Evolutionary conservation across 2,113 vertebrate genomes (phyloP), one percentile per base, ranked within the genome.

Genomic region (Sylvietta virens): DNA sequence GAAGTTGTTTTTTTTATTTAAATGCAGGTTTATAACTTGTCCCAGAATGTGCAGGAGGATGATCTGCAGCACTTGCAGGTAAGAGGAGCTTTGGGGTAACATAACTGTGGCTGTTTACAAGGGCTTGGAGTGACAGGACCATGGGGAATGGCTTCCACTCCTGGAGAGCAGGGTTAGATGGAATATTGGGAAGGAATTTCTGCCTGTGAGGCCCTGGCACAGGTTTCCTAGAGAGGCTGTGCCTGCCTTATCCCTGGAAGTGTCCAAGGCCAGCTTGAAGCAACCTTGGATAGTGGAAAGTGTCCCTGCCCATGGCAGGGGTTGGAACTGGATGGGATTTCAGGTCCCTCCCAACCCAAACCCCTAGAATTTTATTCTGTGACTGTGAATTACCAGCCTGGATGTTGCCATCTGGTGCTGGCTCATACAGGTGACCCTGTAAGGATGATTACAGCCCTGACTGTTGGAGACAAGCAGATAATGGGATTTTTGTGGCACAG

Each of bases 51-150:
- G 69, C 98, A 99, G 84, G 99, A 99, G 85, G 99, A 99, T 79
- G 99, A 99, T 95, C 98, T 99, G 65, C 99, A 99, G 95, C 99
- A 99, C 92, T 78, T 99, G 79, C 99, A 99, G 98, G 99, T 99
- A 95, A 92, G 94, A 70, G 64, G 19, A 69, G 31, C 18, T 76
- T 58, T 0, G 3, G n/a, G n/a, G 17, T 82, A 3, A 60, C n/a
- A 16, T 13, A 13, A 42, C 0, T 33, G 30, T 53, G 53, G 7
- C 30, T 35, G 0, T 74, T 67, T 15, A 47, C 40, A 23, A 22
- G 17, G 48, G 24, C 11, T 11, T 82, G 45, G 47, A 24, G 61
- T 31, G 70, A 23, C 71, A 90, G 87, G 35, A 24, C 27, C 37
- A 9, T 0, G 0, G 35, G 71, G 31, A 70, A 70, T 62, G 40